These are phyloP conservation scores for Euleptes europaea DNA, from an alignment of 2,113 vertebrate species.

Conservation along the genomic window DNA sequence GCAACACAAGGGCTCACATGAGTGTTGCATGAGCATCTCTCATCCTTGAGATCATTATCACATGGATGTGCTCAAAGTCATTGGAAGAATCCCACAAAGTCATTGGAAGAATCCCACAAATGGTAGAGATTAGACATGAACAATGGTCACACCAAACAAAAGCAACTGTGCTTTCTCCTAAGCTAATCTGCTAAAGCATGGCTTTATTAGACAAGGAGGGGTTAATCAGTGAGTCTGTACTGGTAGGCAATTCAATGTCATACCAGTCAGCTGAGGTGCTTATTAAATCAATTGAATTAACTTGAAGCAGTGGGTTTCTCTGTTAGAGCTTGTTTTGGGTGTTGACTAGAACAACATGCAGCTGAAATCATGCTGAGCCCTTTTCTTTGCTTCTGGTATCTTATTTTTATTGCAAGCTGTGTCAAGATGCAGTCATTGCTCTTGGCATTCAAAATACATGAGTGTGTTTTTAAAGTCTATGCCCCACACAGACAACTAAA, in stretches of 20 bases:
- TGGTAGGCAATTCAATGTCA: background rate
- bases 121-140: background rate
- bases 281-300: conserved; percentile 5
- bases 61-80: background rate
- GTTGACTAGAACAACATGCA: background rate
- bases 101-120: background rate
- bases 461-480: too few species aligned
- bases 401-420: background rate
- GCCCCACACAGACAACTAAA: background rate
- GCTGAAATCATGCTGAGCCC: accelerated
- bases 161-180: background rate
- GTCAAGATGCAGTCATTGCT: background rate
- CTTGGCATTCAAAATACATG: background rate
- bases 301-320: background rate
- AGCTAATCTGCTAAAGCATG: background rate
- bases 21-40: background rate
- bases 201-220: background rate
- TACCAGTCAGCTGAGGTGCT: background rate
- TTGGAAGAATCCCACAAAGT: background rate
- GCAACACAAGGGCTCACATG: background rate
- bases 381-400: background rate
- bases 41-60: background rate
- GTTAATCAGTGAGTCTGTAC: background rate
- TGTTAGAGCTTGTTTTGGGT: background rate
- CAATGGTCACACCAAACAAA: background rate